Conservation (phyloP, 2,797 vertebrate genomes). For the Prionace glauca region DNA sequence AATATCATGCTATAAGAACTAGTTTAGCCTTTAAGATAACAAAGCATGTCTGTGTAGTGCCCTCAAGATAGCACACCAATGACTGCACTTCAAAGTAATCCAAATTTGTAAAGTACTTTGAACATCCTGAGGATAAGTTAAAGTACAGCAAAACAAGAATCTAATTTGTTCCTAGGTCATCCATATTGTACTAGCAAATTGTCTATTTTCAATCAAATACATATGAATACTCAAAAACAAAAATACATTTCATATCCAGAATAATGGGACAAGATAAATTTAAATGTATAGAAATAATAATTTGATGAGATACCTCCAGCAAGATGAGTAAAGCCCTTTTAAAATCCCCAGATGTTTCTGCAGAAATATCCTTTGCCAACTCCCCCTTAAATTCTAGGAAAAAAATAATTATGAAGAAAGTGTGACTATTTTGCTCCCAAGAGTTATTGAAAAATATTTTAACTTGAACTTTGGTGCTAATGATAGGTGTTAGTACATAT, state of each 20-base stretch:
- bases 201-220: background rate
- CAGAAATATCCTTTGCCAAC: conserved; percentile 64
- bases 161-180: background rate
- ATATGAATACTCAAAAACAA: background rate
- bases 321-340: conserved; percentile 68
- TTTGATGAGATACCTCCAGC: conserved; percentile 60
- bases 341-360: conserved; percentile 73
- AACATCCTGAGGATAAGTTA: background rate
- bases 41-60: background rate
- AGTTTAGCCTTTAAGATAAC: background rate
- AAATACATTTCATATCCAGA: background rate
- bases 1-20: background rate
- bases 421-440: background rate
- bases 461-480: background rate
- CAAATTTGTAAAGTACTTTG: background rate
- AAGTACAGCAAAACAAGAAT: background rate
- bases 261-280: background rate
- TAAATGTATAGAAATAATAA: background rate
- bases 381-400: conserved; percentile 64
- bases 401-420: background rate
- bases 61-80: background rate
- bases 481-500: background rate
- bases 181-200: background rate
- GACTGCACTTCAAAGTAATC: conserved; percentile 16
- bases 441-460: background rate